Conservation (phyloP, 2,113 vertebrate genomes). For the Charadrius vociferus region DNA sequence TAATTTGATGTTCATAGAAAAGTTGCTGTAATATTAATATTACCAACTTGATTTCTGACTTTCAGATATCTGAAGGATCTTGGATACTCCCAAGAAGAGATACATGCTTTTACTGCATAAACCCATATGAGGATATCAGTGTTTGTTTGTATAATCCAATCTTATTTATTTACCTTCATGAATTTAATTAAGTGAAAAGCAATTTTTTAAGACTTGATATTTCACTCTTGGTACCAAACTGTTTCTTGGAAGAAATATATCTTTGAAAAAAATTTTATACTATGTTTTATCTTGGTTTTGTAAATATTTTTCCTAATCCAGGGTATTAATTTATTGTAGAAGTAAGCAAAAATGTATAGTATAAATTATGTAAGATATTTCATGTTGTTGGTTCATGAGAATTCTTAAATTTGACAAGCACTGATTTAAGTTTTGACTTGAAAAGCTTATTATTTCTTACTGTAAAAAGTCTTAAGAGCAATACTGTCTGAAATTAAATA, state of each 20-base stretch:
- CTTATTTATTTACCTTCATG: conserved; percentile 58
- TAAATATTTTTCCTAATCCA: conserved; percentile 73
- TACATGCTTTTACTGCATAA: conserved; percentile 76
- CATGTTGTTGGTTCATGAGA: neutral
- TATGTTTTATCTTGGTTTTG: conserved; percentile 69
- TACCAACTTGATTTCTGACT: conserved; percentile 18
- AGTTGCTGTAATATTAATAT: neutral
- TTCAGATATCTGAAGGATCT: conserved; percentile 77
- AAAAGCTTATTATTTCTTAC: conserved; percentile 68
- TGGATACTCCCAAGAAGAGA: conserved; percentile 74
- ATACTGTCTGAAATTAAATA: conserved; percentile 70
- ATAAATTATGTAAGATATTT: conserved; percentile 15
- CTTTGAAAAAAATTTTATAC: conserved; percentile 58
- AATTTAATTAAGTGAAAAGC: conserved; percentile 35
- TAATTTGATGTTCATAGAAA: neutral
- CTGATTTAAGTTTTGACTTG: conserved; percentile 47
- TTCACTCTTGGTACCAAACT: conserved; percentile 61
- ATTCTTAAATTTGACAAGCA: conserved; percentile 22
- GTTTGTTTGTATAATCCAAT: neutral
- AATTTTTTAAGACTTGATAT: conserved; percentile 71
- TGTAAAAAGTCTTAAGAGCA: conserved; percentile 69
- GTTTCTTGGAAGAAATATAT: conserved; percentile 57
- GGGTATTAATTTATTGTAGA: conserved; percentile 54
- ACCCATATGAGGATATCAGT: neutral
- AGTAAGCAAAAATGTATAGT: conserved; percentile 3